A percentile compares a stretch with the other conserved stretches of the same genome.
phyloP scores from a whole-genome alignment of 2,113 vertebrate species.

The Tetrax tetrax region DNA sequence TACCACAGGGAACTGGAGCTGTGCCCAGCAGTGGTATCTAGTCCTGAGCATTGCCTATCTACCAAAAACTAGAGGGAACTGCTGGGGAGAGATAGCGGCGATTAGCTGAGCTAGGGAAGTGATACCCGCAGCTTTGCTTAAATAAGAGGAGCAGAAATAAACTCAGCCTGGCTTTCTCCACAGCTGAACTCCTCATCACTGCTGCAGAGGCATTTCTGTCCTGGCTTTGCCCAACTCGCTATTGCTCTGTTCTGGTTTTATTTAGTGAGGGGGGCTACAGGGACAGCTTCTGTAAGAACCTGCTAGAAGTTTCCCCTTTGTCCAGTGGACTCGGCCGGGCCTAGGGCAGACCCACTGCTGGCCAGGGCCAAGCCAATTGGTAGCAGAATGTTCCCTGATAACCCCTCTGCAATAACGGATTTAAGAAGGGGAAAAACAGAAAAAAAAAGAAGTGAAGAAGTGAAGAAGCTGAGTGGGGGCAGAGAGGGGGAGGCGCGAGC shows the following conservation, averaged over 20 bases:
- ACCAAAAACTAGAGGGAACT: not conserved
- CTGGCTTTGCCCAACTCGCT: not conserved
- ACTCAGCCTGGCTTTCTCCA: not conserved
- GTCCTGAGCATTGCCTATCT: not conserved
- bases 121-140: not conserved
- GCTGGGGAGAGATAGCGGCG: not conserved
- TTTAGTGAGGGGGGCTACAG: too few relatives aligned
- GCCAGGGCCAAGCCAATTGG: too few relatives aligned
- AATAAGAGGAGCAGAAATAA: not conserved
- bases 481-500: too few relatives aligned
- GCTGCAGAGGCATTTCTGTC: not conserved
- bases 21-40: not conserved
- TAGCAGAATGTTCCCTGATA: too few relatives aligned
- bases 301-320: too few relatives aligned
- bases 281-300: too few relatives aligned
- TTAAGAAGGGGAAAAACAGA: too few relatives aligned
- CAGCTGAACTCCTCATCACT: not conserved
- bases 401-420: too few relatives aligned
- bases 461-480: too few relatives aligned
- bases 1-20: not conserved
- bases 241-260: not conserved
- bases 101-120: slow-evolving; percentile 2
- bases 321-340: too few relatives aligned
- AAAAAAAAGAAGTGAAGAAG: too few relatives aligned
- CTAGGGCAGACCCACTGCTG: too few relatives aligned